A percentile compares a stretch with the other conserved stretches of the same genome.
Evolutionary conservation across 2,888 invertebrate genomes (phyloP).

Genomic region (Strigamia maritima): DNA sequence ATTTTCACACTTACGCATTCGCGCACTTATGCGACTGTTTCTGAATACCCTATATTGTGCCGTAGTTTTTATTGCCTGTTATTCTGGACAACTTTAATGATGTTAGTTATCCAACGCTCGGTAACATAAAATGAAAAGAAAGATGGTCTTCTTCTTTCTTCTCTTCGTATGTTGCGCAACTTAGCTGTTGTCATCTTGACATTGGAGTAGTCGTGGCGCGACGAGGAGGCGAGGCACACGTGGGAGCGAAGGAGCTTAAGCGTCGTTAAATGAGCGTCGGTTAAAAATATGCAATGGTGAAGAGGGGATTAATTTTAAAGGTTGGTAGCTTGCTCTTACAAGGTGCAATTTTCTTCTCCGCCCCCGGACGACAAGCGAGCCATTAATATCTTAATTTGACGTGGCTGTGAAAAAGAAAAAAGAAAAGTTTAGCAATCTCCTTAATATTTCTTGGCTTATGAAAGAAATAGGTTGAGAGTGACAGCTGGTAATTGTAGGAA

Average conservation of each 20-base stretch:
- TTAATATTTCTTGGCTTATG: conserved; percentile 12
- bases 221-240: background rate
- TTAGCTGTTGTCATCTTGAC: background rate
- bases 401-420: background rate
- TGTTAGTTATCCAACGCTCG: background rate
- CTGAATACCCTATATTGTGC: too few species aligned
- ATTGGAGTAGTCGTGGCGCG: background rate
- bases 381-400: conserved; percentile 22
- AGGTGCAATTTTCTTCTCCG: conserved; percentile 12
- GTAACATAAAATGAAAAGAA: background rate
- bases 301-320: conserved; percentile 28
- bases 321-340: conserved; percentile 16
- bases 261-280: conserved; percentile 26
- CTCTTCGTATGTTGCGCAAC: background rate
- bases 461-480: background rate
- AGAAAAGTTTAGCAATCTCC: conserved; percentile 23
- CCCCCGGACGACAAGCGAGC: conserved; percentile 12
- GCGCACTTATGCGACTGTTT: too few species aligned
- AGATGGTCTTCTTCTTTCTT: too few species aligned
- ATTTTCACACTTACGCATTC: too few species aligned
- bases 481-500: conserved; percentile 16
- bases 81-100: background rate
- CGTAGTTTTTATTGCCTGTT: background rate
- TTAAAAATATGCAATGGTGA: conserved; percentile 28
- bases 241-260: conserved; percentile 11